Conservation (phyloP, 2,888 invertebrate species). For the Dorcus parallelipipedus region DNA sequence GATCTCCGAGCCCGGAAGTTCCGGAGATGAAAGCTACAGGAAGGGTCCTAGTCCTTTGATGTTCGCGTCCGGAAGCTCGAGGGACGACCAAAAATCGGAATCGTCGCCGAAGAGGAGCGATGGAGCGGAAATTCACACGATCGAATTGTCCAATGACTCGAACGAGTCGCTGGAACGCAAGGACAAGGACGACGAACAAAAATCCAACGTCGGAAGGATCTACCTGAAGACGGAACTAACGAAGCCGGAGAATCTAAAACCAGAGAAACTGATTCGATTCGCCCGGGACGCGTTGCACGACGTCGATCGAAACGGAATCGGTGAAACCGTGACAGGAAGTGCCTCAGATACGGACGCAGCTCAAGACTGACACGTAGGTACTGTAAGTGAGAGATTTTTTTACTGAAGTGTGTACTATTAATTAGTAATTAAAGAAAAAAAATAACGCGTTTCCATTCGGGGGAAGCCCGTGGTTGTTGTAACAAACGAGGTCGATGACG, state of each 20-base stretch:
- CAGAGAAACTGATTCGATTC: slow-evolving; percentile 47
- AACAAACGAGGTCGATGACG: slow-evolving; percentile 45
- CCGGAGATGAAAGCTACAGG: slow-evolving; percentile 52
- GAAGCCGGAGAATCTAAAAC: slow-evolving; percentile 49
- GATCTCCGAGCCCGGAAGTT: slow-evolving; percentile 38
- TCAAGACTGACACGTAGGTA: slow-evolving; percentile 49
- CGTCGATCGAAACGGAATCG: slow-evolving; percentile 42
- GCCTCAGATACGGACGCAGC: slow-evolving; percentile 48
- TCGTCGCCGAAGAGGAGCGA: slow-evolving; percentile 23
- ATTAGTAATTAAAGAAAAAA: neutral
- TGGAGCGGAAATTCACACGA: slow-evolving; percentile 40
- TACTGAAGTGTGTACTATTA: slow-evolving; percentile 31
- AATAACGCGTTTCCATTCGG: neutral
- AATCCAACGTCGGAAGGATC: slow-evolving; percentile 39
- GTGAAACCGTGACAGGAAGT: slow-evolving; percentile 40
- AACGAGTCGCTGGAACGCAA: slow-evolving; percentile 37
- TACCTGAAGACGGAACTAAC: slow-evolving; percentile 49
- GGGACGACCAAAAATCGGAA: slow-evolving; percentile 17
- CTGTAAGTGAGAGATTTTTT: slow-evolving; percentile 45
- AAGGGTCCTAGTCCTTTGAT: slow-evolving; percentile 42
- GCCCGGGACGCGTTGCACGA: slow-evolving; percentile 38
- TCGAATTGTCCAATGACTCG: slow-evolving; percentile 49
- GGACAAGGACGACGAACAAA: slow-evolving; percentile 17
- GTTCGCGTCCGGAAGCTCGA: slow-evolving; percentile 35
- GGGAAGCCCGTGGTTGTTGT: slow-evolving; percentile 32